Evolutionary conservation across 2,797 vertebrate genomes (phyloP).

Genomic region (Sebastes umbrosus): DNA sequence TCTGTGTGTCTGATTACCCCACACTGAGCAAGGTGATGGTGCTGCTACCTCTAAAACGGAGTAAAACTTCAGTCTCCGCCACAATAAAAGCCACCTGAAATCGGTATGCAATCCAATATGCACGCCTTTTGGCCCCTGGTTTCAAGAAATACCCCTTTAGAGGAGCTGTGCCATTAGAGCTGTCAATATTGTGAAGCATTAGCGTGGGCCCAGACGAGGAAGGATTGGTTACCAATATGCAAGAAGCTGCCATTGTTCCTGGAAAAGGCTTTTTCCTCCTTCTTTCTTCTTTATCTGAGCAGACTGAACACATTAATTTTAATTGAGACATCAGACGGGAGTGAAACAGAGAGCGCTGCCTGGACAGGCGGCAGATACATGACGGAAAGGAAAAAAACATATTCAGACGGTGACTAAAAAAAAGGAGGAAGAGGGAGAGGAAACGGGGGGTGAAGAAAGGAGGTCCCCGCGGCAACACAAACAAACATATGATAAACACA

Average conservation of each 20-base stretch:
- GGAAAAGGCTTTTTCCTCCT: conserved; percentile 54
- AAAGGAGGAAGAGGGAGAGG: conserved; percentile 18
- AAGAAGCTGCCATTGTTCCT: conserved; percentile 65
- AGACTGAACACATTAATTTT: conserved; percentile 74
- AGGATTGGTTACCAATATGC: conserved; percentile 64
- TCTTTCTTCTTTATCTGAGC: conserved; percentile 70
- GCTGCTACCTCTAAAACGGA: not conserved
- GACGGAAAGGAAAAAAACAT: conserved; percentile 33
- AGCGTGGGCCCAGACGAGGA: conserved; percentile 50
- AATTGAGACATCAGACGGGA: conserved; percentile 76
- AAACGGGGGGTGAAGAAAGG: conserved; percentile 44
- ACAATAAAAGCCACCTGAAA: conserved; percentile 45
- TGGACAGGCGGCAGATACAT: conserved; percentile 68
- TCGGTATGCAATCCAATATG: conserved; percentile 21
- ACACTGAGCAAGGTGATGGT: conserved; percentile 25
- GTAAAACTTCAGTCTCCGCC: conserved; percentile 11
- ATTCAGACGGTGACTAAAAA: conserved; percentile 39
- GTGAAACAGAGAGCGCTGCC: conserved; percentile 57
- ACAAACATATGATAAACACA: conserved; percentile 77
- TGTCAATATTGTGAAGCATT: conserved; percentile 67
- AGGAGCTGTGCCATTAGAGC: conserved; percentile 54
- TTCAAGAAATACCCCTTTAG: conserved; percentile 11
- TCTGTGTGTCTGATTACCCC: conserved; percentile 29
- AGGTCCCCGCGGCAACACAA: conserved; percentile 69
- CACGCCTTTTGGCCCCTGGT: conserved; percentile 11